Evolutionary conservation across 2,888 invertebrate genomes (phyloP).

Genomic region (Drosophila seclusa): DNA sequence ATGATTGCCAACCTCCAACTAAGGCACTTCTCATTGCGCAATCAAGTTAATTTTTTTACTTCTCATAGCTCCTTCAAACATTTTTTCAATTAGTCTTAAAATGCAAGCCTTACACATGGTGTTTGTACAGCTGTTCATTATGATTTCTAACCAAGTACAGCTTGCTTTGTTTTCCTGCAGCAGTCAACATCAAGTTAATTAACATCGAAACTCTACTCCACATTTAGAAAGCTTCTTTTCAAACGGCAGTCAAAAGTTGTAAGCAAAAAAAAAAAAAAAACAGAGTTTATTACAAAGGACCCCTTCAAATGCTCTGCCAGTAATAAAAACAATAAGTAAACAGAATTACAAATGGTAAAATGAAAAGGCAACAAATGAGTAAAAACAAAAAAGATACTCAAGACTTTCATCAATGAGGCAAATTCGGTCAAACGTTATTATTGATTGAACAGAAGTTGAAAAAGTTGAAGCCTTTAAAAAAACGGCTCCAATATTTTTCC

Average conservation of each 20-base stretch:
- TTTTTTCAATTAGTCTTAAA: neutral
- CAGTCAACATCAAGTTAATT: slow-evolving; percentile 17
- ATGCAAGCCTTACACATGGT: neutral
- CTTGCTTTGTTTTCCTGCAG: neutral
- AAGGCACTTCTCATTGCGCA: neutral
- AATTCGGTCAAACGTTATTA: slow-evolving; percentile 52
- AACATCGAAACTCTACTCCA: neutral
- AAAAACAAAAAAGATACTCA: slow-evolving; percentile 33
- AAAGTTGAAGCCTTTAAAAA: slow-evolving; percentile 16
- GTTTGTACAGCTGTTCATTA: neutral
- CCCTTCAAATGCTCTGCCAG: slow-evolving; percentile 11
- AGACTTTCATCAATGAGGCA: slow-evolving; percentile 53
- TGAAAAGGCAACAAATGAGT: slow-evolving; percentile 41
- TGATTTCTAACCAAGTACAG: neutral
- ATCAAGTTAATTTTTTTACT: too few species aligned
- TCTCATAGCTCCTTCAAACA: neutral
- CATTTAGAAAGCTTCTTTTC: slow-evolving; percentile 5
- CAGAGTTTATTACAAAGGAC: slow-evolving; percentile 18
- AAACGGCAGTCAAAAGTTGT: slow-evolving; percentile 25
- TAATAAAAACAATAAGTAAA: slow-evolving; percentile 42
- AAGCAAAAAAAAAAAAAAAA: neutral
- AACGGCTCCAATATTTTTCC: slow-evolving; percentile 37
- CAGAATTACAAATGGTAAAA: slow-evolving; percentile 60
- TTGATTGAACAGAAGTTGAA: slow-evolving; percentile 5
- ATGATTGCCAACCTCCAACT: neutral